Evolutionary conservation across 1,140 invertebrate species (phyloP).

Genomic region (Brachionus calyciflorus): DNA sequence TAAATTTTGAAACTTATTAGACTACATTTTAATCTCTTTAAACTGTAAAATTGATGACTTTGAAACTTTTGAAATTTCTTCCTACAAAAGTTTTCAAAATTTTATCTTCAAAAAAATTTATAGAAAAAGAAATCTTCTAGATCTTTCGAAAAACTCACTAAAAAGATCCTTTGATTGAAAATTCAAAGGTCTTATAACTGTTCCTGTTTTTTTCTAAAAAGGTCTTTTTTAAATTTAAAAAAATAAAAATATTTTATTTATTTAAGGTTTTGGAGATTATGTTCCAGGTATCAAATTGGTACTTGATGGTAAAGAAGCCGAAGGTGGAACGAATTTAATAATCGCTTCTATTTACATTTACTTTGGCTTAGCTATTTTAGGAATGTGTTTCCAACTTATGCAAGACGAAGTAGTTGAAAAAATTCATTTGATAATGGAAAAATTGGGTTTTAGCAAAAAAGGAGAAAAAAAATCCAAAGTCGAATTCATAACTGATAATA

Average conservation of each 20-base stretch:
- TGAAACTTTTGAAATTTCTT: too few species aligned
- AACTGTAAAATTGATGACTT: too few species aligned
- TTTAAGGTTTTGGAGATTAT: conserved; percentile 44
- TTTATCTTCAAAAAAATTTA: too few species aligned
- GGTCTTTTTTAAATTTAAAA: too few species aligned
- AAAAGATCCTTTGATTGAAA: too few species aligned
- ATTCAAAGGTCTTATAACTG: too few species aligned
- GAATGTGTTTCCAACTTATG: conserved; percentile 47
- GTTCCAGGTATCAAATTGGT: conserved; percentile 39
- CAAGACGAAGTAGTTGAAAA: conserved; percentile 38
- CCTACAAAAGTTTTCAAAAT: too few species aligned
- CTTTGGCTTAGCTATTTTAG: conserved; percentile 35
- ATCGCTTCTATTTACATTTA: conserved; percentile 28
- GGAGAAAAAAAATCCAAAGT: neutral
- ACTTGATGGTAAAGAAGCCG: conserved; percentile 18
- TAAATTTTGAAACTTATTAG: too few species aligned
- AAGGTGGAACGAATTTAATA: conserved; percentile 24
- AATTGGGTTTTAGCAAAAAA: conserved; percentile 2
- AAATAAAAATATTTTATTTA: neutral
- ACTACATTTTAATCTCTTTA: too few species aligned
- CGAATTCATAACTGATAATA: neutral
- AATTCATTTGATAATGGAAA: neutral
- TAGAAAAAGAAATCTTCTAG: too few species aligned
- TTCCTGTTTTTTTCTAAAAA: too few species aligned
- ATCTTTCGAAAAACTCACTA: too few species aligned